Evolutionary conservation across 2,797 vertebrate genomes (phyloP).

Genomic region (Gallinago solitaria): DNA sequence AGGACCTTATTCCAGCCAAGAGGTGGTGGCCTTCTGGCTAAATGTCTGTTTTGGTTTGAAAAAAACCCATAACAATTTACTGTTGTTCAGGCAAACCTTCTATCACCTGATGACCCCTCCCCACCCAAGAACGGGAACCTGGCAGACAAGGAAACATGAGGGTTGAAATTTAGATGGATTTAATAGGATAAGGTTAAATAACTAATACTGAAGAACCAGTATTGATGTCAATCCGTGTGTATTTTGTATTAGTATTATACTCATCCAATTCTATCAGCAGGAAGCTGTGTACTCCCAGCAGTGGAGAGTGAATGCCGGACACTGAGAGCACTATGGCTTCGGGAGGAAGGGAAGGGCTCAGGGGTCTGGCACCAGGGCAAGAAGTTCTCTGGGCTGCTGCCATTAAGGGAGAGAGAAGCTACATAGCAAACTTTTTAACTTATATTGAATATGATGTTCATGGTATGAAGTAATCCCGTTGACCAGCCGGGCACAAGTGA

Average conservation of each 20-base stretch:
- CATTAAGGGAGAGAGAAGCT: not conserved
- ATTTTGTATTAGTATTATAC: too few species aligned
- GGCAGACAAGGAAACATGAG: too few species aligned
- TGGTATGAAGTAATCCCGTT: not conserved
- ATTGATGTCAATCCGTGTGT: too few species aligned
- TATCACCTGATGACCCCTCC: too few species aligned
- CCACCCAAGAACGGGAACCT: too few species aligned
- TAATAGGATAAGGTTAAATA: too few species aligned
- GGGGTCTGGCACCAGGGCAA: not conserved
- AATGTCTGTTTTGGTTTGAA: not conserved
- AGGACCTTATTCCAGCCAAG: not conserved
- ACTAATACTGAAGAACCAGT: too few species aligned
- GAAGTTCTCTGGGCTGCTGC: not conserved
- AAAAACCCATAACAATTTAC: too few species aligned
- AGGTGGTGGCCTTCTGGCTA: not conserved
- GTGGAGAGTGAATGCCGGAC: not conserved
- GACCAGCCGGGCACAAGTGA: not conserved
- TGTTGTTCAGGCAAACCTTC: too few species aligned
- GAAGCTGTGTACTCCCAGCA: not conserved
- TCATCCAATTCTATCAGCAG: too few species aligned
- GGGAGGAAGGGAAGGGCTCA: not conserved
- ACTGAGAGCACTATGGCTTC: not conserved
- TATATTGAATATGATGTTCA: not conserved
- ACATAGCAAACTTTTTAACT: not conserved
- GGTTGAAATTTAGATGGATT: too few species aligned